Conservation (phyloP, 2,113 vertebrate genomes). For the Elephantulus edwardii region DNA sequence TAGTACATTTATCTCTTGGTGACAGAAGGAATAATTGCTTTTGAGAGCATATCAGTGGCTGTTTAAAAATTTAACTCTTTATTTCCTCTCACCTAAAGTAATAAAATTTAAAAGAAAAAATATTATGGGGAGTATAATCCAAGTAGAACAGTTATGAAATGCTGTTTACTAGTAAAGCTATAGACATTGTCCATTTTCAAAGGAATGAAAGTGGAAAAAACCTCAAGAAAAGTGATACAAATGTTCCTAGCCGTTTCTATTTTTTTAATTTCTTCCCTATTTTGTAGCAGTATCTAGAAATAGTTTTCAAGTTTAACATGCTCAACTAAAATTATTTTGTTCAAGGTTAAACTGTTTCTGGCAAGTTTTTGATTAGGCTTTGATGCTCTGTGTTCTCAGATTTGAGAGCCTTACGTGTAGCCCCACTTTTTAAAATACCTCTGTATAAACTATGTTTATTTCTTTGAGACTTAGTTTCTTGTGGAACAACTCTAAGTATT, state of each 20-base stretch:
- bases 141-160: background rate
- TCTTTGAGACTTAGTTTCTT: background rate
- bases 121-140: slow-evolving; percentile 21
- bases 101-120: slow-evolving; percentile 52
- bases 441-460: background rate
- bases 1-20: slow-evolving; percentile 80
- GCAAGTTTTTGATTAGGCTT: slow-evolving; percentile 12
- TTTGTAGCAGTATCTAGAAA: background rate
- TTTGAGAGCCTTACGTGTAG: background rate
- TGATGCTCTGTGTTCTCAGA: background rate
- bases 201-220: background rate
- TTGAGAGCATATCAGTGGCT: slow-evolving; percentile 75
- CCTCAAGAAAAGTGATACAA: background rate
- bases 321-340: background rate
- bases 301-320: slow-evolving; percentile 16
- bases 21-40: slow-evolving; percentile 81
- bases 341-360: slow-evolving; percentile 29
- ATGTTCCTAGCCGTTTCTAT: background rate
- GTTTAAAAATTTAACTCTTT: slow-evolving; percentile 80
- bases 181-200: slow-evolving; percentile 6
- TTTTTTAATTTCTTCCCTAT: background rate
- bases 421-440: background rate
- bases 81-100: slow-evolving; percentile 56
- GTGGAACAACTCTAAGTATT: slow-evolving; percentile 14
- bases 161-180: background rate